Evolutionary conservation across 2,113 vertebrate genomes (phyloP).

Genomic region (Percina caprodes): DNA sequence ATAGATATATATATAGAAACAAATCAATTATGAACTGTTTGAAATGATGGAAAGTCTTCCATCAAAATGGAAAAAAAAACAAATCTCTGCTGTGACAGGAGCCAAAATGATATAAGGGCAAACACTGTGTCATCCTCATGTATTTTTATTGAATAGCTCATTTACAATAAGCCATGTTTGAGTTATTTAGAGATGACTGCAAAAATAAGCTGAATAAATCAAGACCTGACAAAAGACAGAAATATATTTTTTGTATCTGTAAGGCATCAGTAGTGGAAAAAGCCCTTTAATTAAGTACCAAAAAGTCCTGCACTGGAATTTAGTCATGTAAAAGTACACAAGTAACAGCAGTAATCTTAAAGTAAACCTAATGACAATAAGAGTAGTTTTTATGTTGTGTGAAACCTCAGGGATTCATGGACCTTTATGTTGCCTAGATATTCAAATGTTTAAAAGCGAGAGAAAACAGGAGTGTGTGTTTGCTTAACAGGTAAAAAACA

Average conservation of each 20-base stretch:
- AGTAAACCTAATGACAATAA: not conserved
- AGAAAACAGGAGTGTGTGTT: too few species aligned
- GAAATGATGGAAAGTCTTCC: conserved; percentile 3
- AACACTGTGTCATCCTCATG: not conserved
- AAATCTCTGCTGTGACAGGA: not conserved
- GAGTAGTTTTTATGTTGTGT: too few species aligned
- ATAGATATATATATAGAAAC: too few species aligned
- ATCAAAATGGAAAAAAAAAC: not conserved
- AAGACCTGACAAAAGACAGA: not conserved
- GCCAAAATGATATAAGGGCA: not conserved
- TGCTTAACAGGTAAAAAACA: too few species aligned
- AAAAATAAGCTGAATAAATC: not conserved
- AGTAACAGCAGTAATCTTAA: not conserved
- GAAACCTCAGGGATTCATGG: not conserved
- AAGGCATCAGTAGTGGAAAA: not conserved
- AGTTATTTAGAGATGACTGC: not conserved
- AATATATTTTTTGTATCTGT: not conserved
- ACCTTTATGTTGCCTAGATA: not conserved
- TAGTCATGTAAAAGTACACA: not conserved
- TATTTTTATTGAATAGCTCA: not conserved
- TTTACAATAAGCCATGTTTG: not conserved
- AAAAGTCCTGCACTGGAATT: too few species aligned
- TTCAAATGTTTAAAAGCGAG: not conserved
- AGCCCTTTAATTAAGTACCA: not conserved
- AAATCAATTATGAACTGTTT: conserved; percentile 20